These are phyloP conservation scores for Blastobasis lacticolella DNA, from an alignment of 2,888 invertebrate genomes.

Conservation along the genomic window DNA sequence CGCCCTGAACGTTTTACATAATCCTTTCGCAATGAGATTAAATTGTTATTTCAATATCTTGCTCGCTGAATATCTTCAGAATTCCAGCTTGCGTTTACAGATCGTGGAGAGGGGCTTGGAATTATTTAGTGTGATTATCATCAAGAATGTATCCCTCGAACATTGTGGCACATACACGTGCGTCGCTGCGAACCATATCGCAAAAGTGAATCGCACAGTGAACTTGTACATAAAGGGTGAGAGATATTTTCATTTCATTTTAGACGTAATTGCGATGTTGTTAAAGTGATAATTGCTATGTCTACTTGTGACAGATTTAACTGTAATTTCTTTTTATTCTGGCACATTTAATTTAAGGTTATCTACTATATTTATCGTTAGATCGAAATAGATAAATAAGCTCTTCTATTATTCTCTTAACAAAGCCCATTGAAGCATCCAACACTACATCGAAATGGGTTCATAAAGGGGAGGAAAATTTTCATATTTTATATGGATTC, in stretches of 20 bases:
- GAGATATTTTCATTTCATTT: constrained; percentile 1
- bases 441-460: too few relatives aligned
- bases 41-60: constrained; percentile 10
- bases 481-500: too few relatives aligned
- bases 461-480: too few relatives aligned
- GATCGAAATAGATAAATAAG: too few relatives aligned
- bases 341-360: background rate
- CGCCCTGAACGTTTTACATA: constrained; percentile 6
- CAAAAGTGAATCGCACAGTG: constrained; percentile 80
- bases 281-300: too few relatives aligned
- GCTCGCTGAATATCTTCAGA: background rate
- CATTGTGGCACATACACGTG: constrained; percentile 84
- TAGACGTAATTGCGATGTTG: too few relatives aligned
- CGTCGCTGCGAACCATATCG: constrained; percentile 81
- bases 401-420: too few relatives aligned
- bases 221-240: constrained; percentile 83
- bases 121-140: constrained; percentile 80
- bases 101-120: constrained; percentile 79
- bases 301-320: too few relatives aligned
- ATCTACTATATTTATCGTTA: too few relatives aligned
- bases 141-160: constrained; percentile 81
- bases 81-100: constrained; percentile 34
- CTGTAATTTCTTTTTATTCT: too few relatives aligned
- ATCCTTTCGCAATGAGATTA: constrained; percentile 6
- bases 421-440: too few relatives aligned